Base-by-base conservation (phyloP, 2,113 vertebrate species). In the Mesembrinibis cayennensis region DNA sequence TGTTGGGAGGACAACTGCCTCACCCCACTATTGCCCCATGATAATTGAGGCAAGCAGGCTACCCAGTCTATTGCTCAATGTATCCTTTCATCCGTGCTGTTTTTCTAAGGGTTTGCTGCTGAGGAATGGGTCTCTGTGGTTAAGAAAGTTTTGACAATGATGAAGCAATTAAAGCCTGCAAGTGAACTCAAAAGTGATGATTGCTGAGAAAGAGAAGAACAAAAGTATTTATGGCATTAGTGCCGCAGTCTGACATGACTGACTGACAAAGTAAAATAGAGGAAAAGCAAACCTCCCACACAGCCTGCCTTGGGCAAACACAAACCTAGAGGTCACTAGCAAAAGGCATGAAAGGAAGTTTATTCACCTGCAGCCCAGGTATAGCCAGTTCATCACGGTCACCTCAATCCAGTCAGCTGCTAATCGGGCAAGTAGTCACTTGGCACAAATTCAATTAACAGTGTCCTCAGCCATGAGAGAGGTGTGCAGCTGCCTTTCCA, bases 271-370 rank as follows among this genome's bases (percentile, higher is more conserved):
- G 42, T 53, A 70, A 86, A 91, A 65, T 27, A 88, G 78, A 87
- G 67, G 58, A 79, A 91, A 95, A 94, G 38, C 58, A 89, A 93
- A 61, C 84, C 72, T 95, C 53, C 76, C 76, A 70, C 82, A 29
- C 78, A 86, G 47, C 34, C 80, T n/a, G 4, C 49, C 80, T 27
- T 81, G 72, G 50, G 88, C 55, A 93, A 97, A 89, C 38, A 82
- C 73, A 91, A 49, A 76, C 55, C 49, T 0, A 86, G 53, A 94
- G 38, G 45, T 90, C 81, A 82, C 1, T 23, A 77, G 73, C 38
- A 85, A 90, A 92, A 94, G 58, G 50, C 73, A 79, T 49, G 82
- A 92, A 93, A 49, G 49, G 45, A 89, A 42, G n/a, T 62, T 94
- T 84, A 62, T 42, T 80, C 74, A 87, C 73, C 89, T 90, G 65